Conservation (phyloP, 2,888 invertebrate species). For the Alsophila aescularia region DNA sequence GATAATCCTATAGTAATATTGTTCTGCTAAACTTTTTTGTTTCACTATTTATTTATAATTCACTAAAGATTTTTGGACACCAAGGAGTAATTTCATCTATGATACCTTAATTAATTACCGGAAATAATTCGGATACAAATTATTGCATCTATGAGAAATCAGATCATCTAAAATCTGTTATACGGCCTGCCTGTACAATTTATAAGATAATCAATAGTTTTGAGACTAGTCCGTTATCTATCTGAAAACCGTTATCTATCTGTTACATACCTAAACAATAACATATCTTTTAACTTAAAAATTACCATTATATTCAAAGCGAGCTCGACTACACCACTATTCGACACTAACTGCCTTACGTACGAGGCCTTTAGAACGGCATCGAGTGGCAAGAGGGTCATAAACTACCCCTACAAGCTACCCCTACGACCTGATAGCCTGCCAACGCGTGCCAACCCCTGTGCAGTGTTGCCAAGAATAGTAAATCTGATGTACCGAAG, state of each 20-base stretch:
- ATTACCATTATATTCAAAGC: constrained; percentile 13
- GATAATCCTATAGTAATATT: too few species aligned
- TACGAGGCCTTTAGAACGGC: constrained; percentile 16
- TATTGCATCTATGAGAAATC: too few species aligned
- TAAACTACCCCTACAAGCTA: constrained; percentile 16
- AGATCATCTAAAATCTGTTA: too few species aligned
- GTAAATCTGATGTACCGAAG: constrained; percentile 17
- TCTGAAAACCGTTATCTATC: not conserved
- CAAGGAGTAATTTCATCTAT: too few species aligned
- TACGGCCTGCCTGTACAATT: too few species aligned
- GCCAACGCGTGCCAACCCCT: constrained; percentile 18
- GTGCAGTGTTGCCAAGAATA: constrained; percentile 22
- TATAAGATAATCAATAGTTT: too few species aligned
- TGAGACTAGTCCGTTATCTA: too few species aligned
- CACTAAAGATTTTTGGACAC: too few species aligned
- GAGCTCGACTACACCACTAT: constrained; percentile 5
- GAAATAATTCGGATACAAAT: too few species aligned
- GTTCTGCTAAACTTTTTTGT: too few species aligned
- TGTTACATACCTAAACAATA: not conserved
- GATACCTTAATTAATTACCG: too few species aligned
- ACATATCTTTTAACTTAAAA: not conserved
- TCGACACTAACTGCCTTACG: constrained; percentile 19
- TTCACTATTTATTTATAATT: too few species aligned
- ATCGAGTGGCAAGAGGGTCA: constrained; percentile 21
- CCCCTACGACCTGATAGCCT: constrained; percentile 19